phyloP scores from a whole-genome alignment of 2,888 invertebrate genomes.

The Villa cingulata region DNA sequence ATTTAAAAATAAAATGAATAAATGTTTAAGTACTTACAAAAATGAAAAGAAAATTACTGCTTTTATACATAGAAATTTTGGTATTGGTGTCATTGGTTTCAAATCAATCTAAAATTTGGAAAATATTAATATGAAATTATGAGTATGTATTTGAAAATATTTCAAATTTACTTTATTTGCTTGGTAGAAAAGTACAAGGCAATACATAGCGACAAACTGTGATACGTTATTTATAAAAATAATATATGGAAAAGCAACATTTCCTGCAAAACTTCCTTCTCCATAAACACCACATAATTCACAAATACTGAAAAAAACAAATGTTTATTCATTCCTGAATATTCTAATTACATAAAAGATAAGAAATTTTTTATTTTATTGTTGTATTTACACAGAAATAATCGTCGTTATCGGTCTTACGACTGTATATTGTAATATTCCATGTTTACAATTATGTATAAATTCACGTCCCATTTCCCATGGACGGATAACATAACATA shows the following conservation, averaged over 20 bases:
- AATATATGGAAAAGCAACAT: conserved; percentile 81
- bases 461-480: conserved; percentile 91
- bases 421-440: conserved; percentile 89
- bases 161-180: conserved; percentile 52
- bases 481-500: conserved; percentile 80
- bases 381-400: conserved; percentile 64
- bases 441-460: conserved; percentile 90
- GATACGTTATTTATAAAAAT: conserved; percentile 81
- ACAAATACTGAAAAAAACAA: conserved; percentile 52
- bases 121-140: neutral
- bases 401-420: conserved; percentile 80
- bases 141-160: neutral
- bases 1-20: neutral
- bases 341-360: neutral
- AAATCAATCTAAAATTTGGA: conserved; percentile 43
- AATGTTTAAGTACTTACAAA: conserved; percentile 57
- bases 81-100: conserved; percentile 83
- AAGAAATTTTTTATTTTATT: neutral
- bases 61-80: conserved; percentile 93
- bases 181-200: conserved; percentile 82
- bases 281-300: conserved; percentile 74
- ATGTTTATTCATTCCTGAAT: too few species aligned
- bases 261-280: conserved; percentile 77
- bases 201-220: conserved; percentile 94
- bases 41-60: conserved; percentile 96